These are phyloP conservation scores for Conchocele bisecta DNA, from an alignment of 2,888 invertebrate genomes.

Conservation along the genomic window DNA sequence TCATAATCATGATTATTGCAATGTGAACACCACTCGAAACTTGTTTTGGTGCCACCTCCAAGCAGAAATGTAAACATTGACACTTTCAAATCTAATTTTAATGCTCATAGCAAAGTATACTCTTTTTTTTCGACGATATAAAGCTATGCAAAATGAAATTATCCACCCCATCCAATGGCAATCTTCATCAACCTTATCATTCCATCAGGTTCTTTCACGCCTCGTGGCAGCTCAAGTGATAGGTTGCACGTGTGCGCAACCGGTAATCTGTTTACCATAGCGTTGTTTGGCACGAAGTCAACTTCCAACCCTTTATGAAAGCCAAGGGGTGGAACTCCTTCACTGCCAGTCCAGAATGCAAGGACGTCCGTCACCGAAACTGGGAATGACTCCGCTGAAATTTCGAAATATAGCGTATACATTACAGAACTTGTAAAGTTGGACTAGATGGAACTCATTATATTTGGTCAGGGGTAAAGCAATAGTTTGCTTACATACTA, in stretches of 20 bases:
- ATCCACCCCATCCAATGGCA: slow-evolving; percentile 14
- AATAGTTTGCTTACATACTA: too few relatives aligned
- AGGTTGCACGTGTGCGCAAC: slow-evolving; percentile 19
- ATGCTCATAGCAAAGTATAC: too few relatives aligned
- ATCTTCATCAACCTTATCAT: not conserved
- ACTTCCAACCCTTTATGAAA: slow-evolving; percentile 15
- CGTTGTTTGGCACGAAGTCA: not conserved
- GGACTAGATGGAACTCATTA: too few relatives aligned
- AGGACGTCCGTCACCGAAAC: not conserved
- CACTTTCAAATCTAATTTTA: too few relatives aligned
- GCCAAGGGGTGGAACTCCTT: slow-evolving; percentile 2
- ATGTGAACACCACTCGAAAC: too few relatives aligned
- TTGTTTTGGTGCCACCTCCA: too few relatives aligned
- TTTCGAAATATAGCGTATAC: too few relatives aligned
- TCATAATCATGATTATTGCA: too few relatives aligned
- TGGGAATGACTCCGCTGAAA: not conserved
- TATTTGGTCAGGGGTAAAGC: too few relatives aligned
- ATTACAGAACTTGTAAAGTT: too few relatives aligned
- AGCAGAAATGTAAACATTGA: too few relatives aligned
- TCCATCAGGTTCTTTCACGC: not conserved
- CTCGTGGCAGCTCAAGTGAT: slow-evolving; percentile 1
- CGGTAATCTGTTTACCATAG: not conserved
- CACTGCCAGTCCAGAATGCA: slow-evolving; percentile 10
- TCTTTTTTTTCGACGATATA: too few relatives aligned
- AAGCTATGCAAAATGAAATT: slow-evolving; percentile 12